Evolutionary conservation across 2,888 invertebrate species (phyloP).

Genomic region (Sicus ferrugineus): DNA sequence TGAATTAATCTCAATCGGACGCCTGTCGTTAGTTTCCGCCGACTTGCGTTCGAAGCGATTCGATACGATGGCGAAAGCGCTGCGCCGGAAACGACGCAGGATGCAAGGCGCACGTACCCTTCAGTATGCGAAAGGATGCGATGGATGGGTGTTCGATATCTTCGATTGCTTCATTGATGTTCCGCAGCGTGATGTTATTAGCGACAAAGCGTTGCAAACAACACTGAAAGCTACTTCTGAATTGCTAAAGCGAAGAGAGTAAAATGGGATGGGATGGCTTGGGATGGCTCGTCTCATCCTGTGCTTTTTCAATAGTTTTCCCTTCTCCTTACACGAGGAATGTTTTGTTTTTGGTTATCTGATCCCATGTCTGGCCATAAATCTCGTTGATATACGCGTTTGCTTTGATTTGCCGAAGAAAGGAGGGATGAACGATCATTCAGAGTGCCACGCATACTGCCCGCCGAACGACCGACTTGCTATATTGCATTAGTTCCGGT

Average conservation of each 20-base stretch:
- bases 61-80: conserved; percentile 10
- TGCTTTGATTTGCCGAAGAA: conserved; percentile 9
- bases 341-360: conserved; percentile 29
- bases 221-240: conserved; percentile 26
- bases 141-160: conserved; percentile 16
- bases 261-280: no score
- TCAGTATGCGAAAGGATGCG: not conserved
- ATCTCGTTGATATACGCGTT: conserved; percentile 40
- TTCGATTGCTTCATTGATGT: conserved; percentile 42
- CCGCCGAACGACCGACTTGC: conserved; percentile 43
- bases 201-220: conserved; percentile 40
- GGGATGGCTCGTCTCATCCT: no score
- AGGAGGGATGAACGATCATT: conserved; percentile 10
- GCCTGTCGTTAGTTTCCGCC: conserved; percentile 57
- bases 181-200: conserved; percentile 44
- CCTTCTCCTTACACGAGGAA: conserved; percentile 1
- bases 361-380: conserved; percentile 40
- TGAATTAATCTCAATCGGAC: conserved; percentile 65
- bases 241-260: not conserved
- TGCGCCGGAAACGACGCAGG: conserved; percentile 15
- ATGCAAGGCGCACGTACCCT: not conserved
- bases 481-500: conserved; percentile 59
- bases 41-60: conserved; percentile 13
- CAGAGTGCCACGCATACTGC: not conserved
- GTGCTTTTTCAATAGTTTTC: not conserved